Percentiles rank a stretch among this genome's conserved stretches.
These are phyloP conservation scores for Drosophila anomalata DNA, from an alignment of 2,888 invertebrate genomes.

Conservation along the genomic window DNA sequence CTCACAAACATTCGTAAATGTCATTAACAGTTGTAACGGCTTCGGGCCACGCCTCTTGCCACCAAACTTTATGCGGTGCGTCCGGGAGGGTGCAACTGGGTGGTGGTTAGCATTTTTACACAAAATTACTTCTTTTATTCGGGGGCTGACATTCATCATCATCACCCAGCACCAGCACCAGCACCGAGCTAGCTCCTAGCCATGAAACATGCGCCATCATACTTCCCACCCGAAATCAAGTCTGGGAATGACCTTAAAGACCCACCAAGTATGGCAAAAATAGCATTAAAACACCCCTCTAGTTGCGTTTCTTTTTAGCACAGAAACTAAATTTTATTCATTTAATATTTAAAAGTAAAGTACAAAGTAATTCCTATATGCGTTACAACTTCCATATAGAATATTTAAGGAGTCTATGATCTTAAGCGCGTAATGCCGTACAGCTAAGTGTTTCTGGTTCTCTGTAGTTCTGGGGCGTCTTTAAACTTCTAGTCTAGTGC, in stretches of 20 bases:
- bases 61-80: conserved; percentile 17
- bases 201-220: conserved; percentile 73
- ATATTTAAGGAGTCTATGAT: conserved; percentile 33
- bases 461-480: not conserved
- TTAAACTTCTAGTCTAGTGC: conserved; percentile 16
- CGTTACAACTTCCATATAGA: conserved; percentile 37
- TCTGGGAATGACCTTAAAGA: conserved; percentile 28
- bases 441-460: conserved; percentile 27
- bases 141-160: conserved; percentile 75
- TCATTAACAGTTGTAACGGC: conserved; percentile 79
- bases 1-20: conserved; percentile 77
- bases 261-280: not conserved
- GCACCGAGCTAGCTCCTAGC: conserved; percentile 37
- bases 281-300: not conserved
- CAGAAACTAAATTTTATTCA: conserved; percentile 55
- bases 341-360: conserved; percentile 22
- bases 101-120: conserved; percentile 54
- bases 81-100: not conserved
- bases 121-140: conserved; percentile 78
- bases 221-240: conserved; percentile 47
- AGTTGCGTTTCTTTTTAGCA: conserved; percentile 46
- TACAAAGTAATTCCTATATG: conserved; percentile 55
- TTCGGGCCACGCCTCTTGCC: conserved; percentile 55
- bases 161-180: conserved; percentile 43
- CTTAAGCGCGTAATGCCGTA: conserved; percentile 45